These are phyloP conservation scores for Tribolium freemani DNA, from an alignment of 2,888 invertebrate genomes.

Conservation along the genomic window DNA sequence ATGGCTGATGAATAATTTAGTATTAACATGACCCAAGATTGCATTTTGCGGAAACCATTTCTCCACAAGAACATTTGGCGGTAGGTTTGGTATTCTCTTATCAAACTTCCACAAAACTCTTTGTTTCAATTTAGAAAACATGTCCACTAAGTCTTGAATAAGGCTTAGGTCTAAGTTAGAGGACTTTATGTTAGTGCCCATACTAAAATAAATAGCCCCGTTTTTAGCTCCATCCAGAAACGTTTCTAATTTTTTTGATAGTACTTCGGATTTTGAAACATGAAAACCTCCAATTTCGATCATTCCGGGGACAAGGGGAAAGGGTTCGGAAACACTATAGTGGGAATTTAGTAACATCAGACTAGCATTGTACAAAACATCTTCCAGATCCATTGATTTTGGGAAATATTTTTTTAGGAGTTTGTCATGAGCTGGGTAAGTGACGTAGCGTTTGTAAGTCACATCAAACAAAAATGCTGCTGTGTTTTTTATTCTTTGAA, in stretches of 20 bases:
- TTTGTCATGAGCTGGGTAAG: background rate
- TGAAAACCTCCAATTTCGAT: conserved; percentile 73
- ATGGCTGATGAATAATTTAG: conserved; percentile 53
- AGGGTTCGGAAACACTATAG: conserved; percentile 68
- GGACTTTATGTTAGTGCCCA: conserved; percentile 74
- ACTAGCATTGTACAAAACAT: conserved; percentile 55
- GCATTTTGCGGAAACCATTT: conserved; percentile 62
- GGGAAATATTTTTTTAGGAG: background rate
- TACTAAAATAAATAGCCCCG: conserved; percentile 73
- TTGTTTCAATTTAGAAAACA: conserved; percentile 73
- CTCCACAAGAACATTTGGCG: conserved; percentile 65
- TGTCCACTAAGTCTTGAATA: conserved; percentile 70
- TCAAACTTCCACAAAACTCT: conserved; percentile 81
- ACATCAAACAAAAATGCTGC: conserved; percentile 58
- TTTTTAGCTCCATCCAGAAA: conserved; percentile 69
- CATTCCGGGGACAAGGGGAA: conserved; percentile 71
- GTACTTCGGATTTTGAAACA: conserved; percentile 51
- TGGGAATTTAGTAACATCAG: conserved; percentile 65
- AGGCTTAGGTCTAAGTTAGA: conserved; percentile 71
- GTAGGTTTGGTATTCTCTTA: conserved; percentile 62
- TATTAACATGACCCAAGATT: conserved; percentile 45
- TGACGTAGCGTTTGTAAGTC: background rate
- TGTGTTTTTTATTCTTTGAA: conserved; percentile 61
- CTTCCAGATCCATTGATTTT: conserved; percentile 42
- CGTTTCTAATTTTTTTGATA: conserved; percentile 68